Base-by-base conservation (phyloP, 1,140 invertebrate genomes). In the Drosophila tropicalis region DNA sequence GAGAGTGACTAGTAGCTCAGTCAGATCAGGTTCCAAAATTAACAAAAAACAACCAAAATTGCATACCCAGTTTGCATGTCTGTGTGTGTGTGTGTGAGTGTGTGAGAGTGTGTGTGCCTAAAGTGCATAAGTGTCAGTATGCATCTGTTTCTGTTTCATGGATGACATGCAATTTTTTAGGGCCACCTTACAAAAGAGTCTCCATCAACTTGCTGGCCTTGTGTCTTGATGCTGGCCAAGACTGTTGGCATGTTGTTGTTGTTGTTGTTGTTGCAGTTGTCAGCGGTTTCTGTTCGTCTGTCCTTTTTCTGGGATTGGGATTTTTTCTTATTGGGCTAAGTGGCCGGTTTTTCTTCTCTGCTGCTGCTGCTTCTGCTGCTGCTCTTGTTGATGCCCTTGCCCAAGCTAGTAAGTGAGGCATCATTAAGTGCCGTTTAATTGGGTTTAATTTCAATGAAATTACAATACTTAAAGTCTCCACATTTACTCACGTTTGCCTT, bases 151-250 rank as follows among this genome's bases (percentile, higher is more conserved):
- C 40, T 67, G 54, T 54, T 66, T 63, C 61, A 66, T 58, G 75
- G 70, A 85, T 85, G 82, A 85, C 67, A 75, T 82, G 82, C 82
- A 81, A 10, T 85, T 76, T 76, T 85, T 85, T 85, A 82, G 82
- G 79, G 79, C 76, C 81, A 80, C 72, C 65, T 71, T 58, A 51
- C 41, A 41, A 63, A 75, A 34, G 41, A 57, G 22, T 36, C 70
- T 64, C 63, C 66, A 56, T 76, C 60, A 69, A 85, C 79, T 87
- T 25, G 82, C 47, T 82, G 83, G 83, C 82, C 82, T 85, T 87
- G 83, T 63, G 17, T 2, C 55, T 65, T 55, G 70, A 39, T 63
- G 67, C 62, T 44, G 56, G 66, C 44, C 44, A 51, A 51, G 44
- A 51, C 17, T 51, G 44, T 22, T 51, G 44, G 10, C 39, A 51